Percentiles rank a stretch among this genome's conserved stretches.
phyloP scores from a whole-genome alignment of 2,797 vertebrate genomes.

The Microctenopoma stevenorrisi region DNA sequence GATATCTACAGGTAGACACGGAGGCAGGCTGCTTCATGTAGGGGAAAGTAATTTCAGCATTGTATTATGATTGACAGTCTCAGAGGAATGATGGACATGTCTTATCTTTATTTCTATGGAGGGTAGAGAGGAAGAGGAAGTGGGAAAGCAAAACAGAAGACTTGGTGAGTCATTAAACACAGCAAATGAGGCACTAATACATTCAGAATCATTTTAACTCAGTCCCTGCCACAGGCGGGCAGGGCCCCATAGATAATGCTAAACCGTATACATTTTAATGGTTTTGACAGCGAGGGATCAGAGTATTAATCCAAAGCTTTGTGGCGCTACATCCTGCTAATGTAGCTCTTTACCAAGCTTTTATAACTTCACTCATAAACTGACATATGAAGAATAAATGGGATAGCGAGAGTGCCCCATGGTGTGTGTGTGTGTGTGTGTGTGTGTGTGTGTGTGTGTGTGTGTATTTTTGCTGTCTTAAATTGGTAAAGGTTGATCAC shows the following conservation, averaged over 20 bases:
- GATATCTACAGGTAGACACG: conserved; percentile 27
- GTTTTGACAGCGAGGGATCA: conserved; percentile 73
- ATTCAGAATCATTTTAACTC: conserved; percentile 64
- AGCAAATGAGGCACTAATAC: conserved; percentile 69
- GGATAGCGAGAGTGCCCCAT: conserved; percentile 28
- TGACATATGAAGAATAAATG: conserved; percentile 70
- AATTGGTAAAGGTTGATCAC: no score
- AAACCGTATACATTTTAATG: conserved; percentile 79
- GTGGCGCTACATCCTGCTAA: conserved; percentile 65
- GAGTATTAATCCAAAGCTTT: conserved; percentile 75
- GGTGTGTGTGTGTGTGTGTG: background rate
- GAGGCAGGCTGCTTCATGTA: conserved; percentile 10
- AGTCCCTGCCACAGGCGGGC: conserved; percentile 35
- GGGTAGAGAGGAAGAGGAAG: conserved; percentile 34
- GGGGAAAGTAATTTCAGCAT: conserved; percentile 51
- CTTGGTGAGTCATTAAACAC: conserved; percentile 62
- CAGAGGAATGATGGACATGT: conserved; percentile 58
- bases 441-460: background rate
- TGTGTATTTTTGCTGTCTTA: no score
- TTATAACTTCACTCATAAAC: conserved; percentile 63
- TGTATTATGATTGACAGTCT: conserved; percentile 72
- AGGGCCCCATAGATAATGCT: conserved; percentile 68
- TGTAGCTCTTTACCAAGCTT: conserved; percentile 69
- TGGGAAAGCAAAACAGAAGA: conserved; percentile 16
- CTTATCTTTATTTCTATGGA: conserved; percentile 64